Base-by-base conservation (phyloP, 2,113 vertebrate genomes). In the Vireo altiloquus region DNA sequence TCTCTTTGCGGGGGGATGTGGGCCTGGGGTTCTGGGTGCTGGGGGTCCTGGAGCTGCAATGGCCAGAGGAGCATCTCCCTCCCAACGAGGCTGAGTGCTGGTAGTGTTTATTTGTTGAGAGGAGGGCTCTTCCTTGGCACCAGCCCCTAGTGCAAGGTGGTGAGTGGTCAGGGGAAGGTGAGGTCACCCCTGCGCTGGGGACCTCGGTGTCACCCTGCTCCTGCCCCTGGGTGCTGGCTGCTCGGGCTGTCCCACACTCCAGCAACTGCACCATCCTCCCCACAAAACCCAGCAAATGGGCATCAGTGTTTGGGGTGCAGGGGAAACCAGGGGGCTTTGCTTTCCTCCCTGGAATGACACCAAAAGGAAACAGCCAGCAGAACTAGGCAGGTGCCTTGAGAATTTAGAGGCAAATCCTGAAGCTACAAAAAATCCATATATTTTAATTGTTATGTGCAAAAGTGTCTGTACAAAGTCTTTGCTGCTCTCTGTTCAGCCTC, bases 21-120 rank as follows among this genome's bases (percentile, higher is more conserved):
- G 65, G 57, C 12, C 15, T 0, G 3, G 27, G n/a, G 24, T 10
- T 15, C 50, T 77, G 79, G 50, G 28, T 40, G 28, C 65, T 1
- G 6, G 46, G 6, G 16, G 14, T 30, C 40, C 31, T 7, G 35
- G 27, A 24, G 49, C 35, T 80, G 56, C 37, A 5, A 3, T 15
- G 20, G 30, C 78, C 13, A 5, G 15, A 42, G 42, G 39, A 64
- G 22, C 33, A 20, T 4, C 56, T 18, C 16, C 27, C 7, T 27
- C 86, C 16, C 37, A 15, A 6, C 0, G 0, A 49, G 15, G 12
- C 20, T 20, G 18, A 7, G 24, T 4, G 10, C 15, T 33, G 27
- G 25, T 25, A 33, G 3, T 3, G 2, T 20, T 76, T 23, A 4
- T 24, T 28, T 37, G 8, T 11, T 57, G 16, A 10, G 15, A 15